Base-by-base conservation (phyloP, 2,113 vertebrate species). In the Melanotaenia duboulayi region DNA sequence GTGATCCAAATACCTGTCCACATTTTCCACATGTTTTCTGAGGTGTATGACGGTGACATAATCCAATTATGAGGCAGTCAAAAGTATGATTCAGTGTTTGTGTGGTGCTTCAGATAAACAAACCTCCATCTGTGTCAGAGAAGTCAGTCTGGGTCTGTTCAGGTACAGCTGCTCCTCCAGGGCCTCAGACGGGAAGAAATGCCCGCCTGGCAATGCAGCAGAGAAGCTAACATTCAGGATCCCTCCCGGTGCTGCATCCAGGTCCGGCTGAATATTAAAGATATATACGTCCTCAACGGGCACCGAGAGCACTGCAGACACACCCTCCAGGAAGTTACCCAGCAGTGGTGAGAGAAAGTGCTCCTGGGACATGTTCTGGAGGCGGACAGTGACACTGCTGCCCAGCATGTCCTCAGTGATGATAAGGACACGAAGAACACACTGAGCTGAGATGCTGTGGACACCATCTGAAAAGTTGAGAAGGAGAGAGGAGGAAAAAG, bases 281-380 rank as follows among this genome's bases (percentile, higher is more conserved):
- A 99, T 94, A 81, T 98, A 99, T 84, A 99, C 95, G n/a, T 98
- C 96, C 71, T 98, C 97, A 0, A 96, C 94, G 1, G 96, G 96
- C 0, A 97, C 97, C 0, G 96, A 95, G 0, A 99, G 94, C 71
- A 99, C 96, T 0, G 96, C 95, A 2, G 98, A 96, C 88, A 99
- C 96, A 0, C 97, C 98, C 72, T 99, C 97, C 77, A 99, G 92
- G 71, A 99, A 99, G 88, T 92, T 94, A 56, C 93, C 90, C 22
- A 99, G 91, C 71, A 97, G 93, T 0, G 97, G 98, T 0, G 98
- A 99, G 22, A 99, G 94, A 90, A 99, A 99, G 44, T 95, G 96
- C 87, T 99, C 97, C 93, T 99, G 97, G 92, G 97, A 98, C 97
- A 99, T 99, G 91, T 99, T 99, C 92, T 99, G 96, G 17, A 99